Conservation (phyloP, 2,888 invertebrate species). For the Pandemis heparana region DNA sequence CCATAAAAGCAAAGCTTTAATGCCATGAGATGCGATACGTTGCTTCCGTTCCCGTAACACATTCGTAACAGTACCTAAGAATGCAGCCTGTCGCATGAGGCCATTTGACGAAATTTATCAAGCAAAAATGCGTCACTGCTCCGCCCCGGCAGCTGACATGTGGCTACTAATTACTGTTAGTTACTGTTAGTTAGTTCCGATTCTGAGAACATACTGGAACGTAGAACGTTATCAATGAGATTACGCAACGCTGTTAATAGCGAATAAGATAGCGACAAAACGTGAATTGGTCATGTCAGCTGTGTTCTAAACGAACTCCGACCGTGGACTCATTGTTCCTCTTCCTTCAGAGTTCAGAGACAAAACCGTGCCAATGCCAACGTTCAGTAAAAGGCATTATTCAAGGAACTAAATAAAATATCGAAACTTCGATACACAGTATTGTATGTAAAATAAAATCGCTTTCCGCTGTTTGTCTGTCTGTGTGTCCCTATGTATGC, state of each 20-base stretch:
- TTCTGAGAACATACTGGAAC: conserved; percentile 12
- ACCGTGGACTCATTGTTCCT: too few relatives aligned
- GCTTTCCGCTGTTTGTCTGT: too few relatives aligned
- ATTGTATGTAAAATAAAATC: too few relatives aligned
- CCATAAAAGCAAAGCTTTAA: not conserved
- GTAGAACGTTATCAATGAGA: conserved; percentile 23
- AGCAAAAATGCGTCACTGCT: not conserved
- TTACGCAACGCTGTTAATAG: conserved; percentile 2
- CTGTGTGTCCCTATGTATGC: too few relatives aligned
- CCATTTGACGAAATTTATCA: not conserved
- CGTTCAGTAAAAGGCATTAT: too few relatives aligned
- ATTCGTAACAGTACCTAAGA: conserved; percentile 10
- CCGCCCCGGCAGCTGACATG: not conserved
- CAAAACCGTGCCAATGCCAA: too few relatives aligned
- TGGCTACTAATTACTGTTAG: not conserved
- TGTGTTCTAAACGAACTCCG: not conserved
- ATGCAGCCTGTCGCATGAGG: not conserved
- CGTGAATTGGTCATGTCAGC: conserved; percentile 11
- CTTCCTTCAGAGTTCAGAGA: too few relatives aligned
- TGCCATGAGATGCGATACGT: conserved; percentile 2
- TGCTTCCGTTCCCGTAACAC: not conserved
- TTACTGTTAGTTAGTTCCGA: conserved; percentile 32
- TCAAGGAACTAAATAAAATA: too few relatives aligned
- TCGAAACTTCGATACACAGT: too few relatives aligned
- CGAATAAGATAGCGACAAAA: conserved; percentile 6